phyloP scores from a whole-genome alignment of 2,113 vertebrate species.

The Lepisosteus osseus region DNA sequence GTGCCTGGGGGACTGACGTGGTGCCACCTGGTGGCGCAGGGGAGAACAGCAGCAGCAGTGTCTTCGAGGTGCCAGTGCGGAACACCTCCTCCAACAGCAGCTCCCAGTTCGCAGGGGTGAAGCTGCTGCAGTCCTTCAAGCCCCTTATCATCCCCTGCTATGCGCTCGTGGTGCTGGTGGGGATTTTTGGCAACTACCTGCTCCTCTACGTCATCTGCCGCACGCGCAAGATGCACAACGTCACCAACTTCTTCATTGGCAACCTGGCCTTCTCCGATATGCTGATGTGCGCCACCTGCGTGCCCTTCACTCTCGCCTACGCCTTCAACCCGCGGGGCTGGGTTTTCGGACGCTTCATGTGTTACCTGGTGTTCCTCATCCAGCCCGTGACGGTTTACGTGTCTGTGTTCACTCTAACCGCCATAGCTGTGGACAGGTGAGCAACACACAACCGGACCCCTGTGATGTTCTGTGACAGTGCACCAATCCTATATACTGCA shows the following conservation, averaged over 20 bases:
- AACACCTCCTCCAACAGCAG: slow-evolving; percentile 65
- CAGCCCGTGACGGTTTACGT: slow-evolving; percentile 83
- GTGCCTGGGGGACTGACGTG: slow-evolving; percentile 44
- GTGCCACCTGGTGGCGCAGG: slow-evolving; percentile 26
- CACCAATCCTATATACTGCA: too few relatives aligned
- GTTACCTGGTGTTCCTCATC: slow-evolving; percentile 82
- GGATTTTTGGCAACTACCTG: slow-evolving; percentile 79
- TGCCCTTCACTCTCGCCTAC: slow-evolving; percentile 81
- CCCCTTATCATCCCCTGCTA: slow-evolving; percentile 82
- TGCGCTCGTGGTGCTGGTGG: slow-evolving; percentile 72
- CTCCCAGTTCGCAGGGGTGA: slow-evolving; percentile 71
- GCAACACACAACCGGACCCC: background rate
- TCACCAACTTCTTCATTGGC: slow-evolving; percentile 86
- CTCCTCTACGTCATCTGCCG: slow-evolving; percentile 81
- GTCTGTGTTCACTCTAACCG: slow-evolving; percentile 82
- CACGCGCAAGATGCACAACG: slow-evolving; percentile 84
- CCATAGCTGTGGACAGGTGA: slow-evolving; percentile 84
- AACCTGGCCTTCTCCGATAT: slow-evolving; percentile 86
- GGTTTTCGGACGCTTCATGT: slow-evolving; percentile 82
- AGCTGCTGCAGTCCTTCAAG: slow-evolving; percentile 82
- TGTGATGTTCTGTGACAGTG: too few relatives aligned
- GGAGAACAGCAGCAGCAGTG: slow-evolving; percentile 42
- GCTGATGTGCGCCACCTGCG: slow-evolving; percentile 82
- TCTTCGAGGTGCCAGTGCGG: slow-evolving; percentile 58
- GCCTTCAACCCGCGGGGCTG: slow-evolving; percentile 83